Percentiles rank a stretch among this genome's conserved stretches.
These are phyloP conservation scores for Rhinogobio ventralis DNA, from an alignment of 2,797 vertebrate species.

Conservation along the genomic window DNA sequence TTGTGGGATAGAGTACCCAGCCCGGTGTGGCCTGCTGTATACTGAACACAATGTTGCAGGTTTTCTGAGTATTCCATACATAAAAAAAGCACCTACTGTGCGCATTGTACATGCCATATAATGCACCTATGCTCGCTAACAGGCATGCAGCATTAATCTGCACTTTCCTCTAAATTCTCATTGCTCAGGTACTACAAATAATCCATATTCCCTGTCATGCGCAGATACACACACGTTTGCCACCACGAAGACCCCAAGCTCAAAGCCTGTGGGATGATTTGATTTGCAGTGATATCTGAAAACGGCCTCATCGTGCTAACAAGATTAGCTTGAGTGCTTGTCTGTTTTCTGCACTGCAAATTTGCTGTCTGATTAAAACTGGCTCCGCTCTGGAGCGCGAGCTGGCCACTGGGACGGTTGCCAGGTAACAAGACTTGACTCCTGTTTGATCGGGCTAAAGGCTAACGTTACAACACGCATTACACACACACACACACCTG, in stretches of 20 bases:
- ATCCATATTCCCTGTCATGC: constrained; percentile 54
- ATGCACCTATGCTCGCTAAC: constrained; percentile 44
- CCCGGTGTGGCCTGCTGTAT: not conserved
- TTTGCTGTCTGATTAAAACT: constrained; percentile 84
- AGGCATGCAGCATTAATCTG: constrained; percentile 16
- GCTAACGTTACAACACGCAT: constrained; percentile 64
- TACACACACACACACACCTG: constrained; percentile 57
- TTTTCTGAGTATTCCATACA: not conserved
- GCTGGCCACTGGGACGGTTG: constrained; percentile 81
- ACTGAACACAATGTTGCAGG: not conserved
- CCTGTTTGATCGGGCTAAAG: constrained; percentile 76
- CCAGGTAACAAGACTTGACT: constrained; percentile 83
- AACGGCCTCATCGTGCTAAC: constrained; percentile 88
- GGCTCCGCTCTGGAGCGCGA: constrained; percentile 78
- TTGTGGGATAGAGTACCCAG: not conserved
- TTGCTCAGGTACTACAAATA: constrained; percentile 33
- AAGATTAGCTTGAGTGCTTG: constrained; percentile 87
- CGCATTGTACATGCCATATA: not conserved
- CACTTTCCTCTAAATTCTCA: constrained; percentile 19
- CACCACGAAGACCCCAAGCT: constrained; percentile 65
- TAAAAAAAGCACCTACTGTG: not conserved
- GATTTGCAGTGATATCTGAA: constrained; percentile 90
- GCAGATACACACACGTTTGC: constrained; percentile 36
- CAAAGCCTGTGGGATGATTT: constrained; percentile 87
- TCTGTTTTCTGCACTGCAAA: constrained; percentile 85